A percentile compares a stretch with the other conserved stretches of the same genome.
Evolutionary conservation across 2,113 vertebrate genomes (phyloP).

Genomic region (Nothobranchius kuhntae): DNA sequence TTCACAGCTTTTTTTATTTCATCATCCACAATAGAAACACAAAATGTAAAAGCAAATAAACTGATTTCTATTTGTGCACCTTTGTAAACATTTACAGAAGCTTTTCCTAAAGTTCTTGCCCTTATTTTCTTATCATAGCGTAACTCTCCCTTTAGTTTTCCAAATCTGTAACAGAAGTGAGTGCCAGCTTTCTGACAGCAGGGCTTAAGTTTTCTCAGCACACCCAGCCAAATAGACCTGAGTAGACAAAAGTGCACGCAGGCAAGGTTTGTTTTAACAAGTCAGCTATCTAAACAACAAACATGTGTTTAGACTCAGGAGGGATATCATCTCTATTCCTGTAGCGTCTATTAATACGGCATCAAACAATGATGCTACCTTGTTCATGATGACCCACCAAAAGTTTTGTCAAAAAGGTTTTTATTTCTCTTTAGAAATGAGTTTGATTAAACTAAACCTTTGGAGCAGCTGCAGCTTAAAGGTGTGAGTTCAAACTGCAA

Average conservation of each 20-base stretch:
- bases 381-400: no score
- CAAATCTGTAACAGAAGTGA: background rate
- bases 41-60: no score
- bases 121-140: no score
- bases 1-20: no score
- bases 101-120: background rate
- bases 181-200: background rate
- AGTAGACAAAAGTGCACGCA: constrained; percentile 17
- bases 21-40: no score
- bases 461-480: background rate
- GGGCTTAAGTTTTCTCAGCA: constrained; percentile 19
- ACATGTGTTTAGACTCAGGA: background rate
- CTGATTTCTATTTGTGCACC: no score
- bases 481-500: background rate
- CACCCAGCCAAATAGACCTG: constrained; percentile 4
- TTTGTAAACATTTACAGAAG: background rate
- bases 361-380: no score
- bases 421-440: background rate
- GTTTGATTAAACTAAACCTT: constrained; percentile 17
- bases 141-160: no score
- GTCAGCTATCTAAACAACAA: background rate
- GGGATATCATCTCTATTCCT: background rate
- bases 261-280: background rate
- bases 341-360: no score
- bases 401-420: no score